phyloP scores from a whole-genome alignment of 2,797 vertebrate genomes.

The Staurois parvus region DNA sequence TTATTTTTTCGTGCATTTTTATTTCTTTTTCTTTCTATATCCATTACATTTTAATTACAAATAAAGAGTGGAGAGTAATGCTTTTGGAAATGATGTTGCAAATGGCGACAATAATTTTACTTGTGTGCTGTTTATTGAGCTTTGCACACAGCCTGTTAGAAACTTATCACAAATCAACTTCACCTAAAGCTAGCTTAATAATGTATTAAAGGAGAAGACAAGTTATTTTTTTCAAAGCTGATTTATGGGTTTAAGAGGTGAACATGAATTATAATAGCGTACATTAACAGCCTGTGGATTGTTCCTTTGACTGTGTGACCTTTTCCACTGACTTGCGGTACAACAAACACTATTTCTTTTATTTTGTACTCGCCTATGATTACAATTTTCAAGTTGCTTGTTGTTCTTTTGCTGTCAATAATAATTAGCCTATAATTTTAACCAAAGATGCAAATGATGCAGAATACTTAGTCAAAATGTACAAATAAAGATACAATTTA shows the following conservation, averaged over 20 bases:
- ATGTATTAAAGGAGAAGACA: not conserved
- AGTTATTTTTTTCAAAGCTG: not conserved
- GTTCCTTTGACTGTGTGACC: too few species aligned
- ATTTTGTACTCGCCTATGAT: too few species aligned
- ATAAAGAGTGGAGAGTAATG: conserved; percentile 7
- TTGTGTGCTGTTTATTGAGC: conserved; percentile 11
- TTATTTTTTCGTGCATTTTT: conserved; percentile 12
- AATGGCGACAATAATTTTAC: conserved; percentile 11
- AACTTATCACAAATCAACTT: conserved; percentile 14
- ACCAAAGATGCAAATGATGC: too few species aligned
- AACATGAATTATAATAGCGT: conserved; percentile 8
- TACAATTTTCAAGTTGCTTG: too few species aligned
- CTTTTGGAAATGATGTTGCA: conserved; percentile 27
- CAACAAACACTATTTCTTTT: too few species aligned
- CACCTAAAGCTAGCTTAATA: not conserved
- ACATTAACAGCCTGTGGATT: conserved; percentile 3
- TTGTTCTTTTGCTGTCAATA: too few species aligned
- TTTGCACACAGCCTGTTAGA: not conserved
- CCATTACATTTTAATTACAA: conserved; percentile 34
- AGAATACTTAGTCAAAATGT: too few species aligned
- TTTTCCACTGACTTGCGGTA: too few species aligned
- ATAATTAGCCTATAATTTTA: too few species aligned
- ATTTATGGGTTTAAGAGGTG: not conserved
- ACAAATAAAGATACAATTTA: too few species aligned
- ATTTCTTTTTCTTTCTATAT: conserved; percentile 6